phyloP scores from a whole-genome alignment of 2,113 vertebrate species.

The Lanius ludovicianus region DNA sequence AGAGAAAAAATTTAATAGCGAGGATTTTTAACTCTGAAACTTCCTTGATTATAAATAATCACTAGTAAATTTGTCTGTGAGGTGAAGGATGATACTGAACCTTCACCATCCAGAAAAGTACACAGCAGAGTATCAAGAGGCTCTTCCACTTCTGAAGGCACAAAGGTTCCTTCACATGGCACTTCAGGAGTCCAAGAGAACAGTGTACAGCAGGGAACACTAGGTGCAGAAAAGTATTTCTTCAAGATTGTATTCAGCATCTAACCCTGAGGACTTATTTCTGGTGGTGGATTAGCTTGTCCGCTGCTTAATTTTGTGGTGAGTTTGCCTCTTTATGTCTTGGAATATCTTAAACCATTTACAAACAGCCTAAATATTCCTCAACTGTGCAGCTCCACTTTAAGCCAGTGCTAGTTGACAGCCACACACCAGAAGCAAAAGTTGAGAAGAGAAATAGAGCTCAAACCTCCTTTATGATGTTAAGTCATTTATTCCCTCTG shows the following conservation, averaged over 20 bases:
- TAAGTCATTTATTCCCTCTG: too few species aligned
- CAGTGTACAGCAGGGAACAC: not conserved
- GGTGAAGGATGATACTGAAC: not conserved
- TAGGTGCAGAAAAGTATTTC: not conserved
- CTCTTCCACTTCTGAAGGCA: not conserved
- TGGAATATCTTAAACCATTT: too few species aligned
- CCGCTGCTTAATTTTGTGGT: too few species aligned
- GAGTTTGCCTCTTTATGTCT: too few species aligned
- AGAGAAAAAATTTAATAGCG: not conserved
- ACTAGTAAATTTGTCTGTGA: not conserved
- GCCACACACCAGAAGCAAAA: too few species aligned
- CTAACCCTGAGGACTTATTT: not conserved
- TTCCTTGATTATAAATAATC: not conserved
- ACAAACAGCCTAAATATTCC: too few species aligned
- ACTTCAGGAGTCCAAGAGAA: not conserved
- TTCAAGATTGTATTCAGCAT: not conserved
- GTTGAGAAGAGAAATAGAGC: too few species aligned
- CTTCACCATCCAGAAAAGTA: not conserved
- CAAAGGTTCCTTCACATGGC: fast-evolving
- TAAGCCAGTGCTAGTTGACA: too few species aligned
- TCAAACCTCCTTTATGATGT: too few species aligned
- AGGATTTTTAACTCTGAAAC: not conserved
- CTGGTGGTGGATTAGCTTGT: too few species aligned
- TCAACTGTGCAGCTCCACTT: too few species aligned
- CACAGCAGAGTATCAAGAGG: not conserved